Evolutionary conservation across 2,113 vertebrate genomes (phyloP).

Genomic region (Leucosticte australis): DNA sequence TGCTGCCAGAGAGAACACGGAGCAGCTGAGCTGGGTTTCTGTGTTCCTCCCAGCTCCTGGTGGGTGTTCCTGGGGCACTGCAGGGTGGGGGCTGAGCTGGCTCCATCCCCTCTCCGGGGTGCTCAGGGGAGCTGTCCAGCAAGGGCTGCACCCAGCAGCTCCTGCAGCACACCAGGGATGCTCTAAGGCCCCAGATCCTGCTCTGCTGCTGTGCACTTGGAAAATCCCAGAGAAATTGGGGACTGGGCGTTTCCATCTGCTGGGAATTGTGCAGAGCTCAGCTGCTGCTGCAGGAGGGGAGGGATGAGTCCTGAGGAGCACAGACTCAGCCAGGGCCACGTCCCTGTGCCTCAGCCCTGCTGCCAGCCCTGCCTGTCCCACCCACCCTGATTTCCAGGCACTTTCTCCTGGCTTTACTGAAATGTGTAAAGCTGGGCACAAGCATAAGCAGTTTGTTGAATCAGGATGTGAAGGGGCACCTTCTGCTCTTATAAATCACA

Average conservation of each 20-base stretch:
- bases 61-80: rapidly evolving
- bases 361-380: background rate
- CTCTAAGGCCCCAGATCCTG: rapidly evolving
- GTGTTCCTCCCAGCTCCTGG: rapidly evolving
- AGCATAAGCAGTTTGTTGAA: background rate
- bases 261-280: rapidly evolving
- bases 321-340: background rate
- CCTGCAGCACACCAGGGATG: rapidly evolving
- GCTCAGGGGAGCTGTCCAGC: constrained; percentile 51
- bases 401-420: background rate
- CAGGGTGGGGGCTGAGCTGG: rapidly evolving
- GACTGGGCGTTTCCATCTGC: rapidly evolving
- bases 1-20: rapidly evolving
- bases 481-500: background rate
- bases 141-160: background rate
- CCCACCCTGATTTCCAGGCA: rapidly evolving
- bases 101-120: too few species aligned
- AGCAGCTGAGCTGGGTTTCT: rapidly evolving
- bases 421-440: background rate
- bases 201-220: rapidly evolving
- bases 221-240: rapidly evolving
- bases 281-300: background rate
- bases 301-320: background rate
- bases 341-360: background rate
- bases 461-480: background rate